Percentiles rank a stretch among this genome's conserved stretches.
Evolutionary conservation across 1,140 invertebrate genomes (phyloP).

Genomic region (Drosophila nikananu): DNA sequence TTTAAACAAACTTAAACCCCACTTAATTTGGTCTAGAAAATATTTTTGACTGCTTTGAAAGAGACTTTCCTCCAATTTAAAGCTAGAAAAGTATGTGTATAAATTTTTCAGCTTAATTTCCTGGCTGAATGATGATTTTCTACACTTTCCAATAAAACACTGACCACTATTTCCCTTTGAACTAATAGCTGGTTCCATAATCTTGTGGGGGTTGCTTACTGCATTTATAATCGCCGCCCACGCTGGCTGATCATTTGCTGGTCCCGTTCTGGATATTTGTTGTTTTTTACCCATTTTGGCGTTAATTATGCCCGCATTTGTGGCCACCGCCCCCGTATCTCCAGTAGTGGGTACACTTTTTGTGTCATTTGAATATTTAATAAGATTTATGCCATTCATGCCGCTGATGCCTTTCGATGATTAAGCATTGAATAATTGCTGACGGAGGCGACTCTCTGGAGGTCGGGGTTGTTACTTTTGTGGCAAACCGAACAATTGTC

Average conservation of each 20-base stretch:
- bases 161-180: neutral
- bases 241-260: slow-evolving; percentile 30
- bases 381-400: slow-evolving; percentile 66
- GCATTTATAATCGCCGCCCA: slow-evolving; percentile 39
- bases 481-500: slow-evolving; percentile 45
- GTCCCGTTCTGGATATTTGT: neutral
- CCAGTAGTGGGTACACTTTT: slow-evolving; percentile 20
- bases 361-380: slow-evolving; percentile 69
- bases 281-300: slow-evolving; percentile 48
- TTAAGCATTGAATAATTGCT: slow-evolving; percentile 54
- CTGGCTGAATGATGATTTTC: too few relatives aligned
- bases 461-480: slow-evolving; percentile 13
- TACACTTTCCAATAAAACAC: too few relatives aligned
- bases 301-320: slow-evolving; percentile 79
- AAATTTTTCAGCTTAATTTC: too few relatives aligned
- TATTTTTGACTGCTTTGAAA: too few relatives aligned
- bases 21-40: too few relatives aligned
- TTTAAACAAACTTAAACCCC: too few relatives aligned
- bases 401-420: slow-evolving; percentile 36
- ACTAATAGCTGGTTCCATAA: neutral
- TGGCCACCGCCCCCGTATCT: slow-evolving; percentile 21
- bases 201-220: slow-evolving; percentile 12
- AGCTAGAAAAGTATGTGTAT: too few relatives aligned
- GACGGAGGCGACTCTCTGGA: slow-evolving; percentile 15
- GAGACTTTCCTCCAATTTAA: too few relatives aligned